Conservation (phyloP, 2,797 vertebrate species). For the Chrosomus eos region DNA sequence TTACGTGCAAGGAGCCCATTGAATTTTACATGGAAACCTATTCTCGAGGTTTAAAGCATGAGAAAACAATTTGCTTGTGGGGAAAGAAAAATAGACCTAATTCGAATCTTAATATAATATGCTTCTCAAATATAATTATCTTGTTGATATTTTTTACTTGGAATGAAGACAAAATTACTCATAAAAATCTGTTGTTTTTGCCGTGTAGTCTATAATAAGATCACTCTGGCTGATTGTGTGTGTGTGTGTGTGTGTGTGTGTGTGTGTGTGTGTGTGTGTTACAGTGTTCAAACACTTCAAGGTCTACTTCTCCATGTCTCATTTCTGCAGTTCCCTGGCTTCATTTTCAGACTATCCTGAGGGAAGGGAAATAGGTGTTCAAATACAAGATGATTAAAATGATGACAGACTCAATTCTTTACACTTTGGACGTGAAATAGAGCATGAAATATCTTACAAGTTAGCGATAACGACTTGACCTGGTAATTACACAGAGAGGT, state of each 20-base stretch:
- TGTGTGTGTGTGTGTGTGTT: neutral
- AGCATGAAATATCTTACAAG: slow-evolving; percentile 78
- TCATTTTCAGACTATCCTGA: slow-evolving; percentile 26
- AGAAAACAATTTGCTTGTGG: neutral
- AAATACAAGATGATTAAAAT: slow-evolving; percentile 42
- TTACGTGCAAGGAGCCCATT: too few relatives aligned
- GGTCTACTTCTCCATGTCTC: neutral
- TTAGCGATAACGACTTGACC: slow-evolving; percentile 73
- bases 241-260: neutral
- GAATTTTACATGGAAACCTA: too few relatives aligned
- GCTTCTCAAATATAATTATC: slow-evolving; percentile 1
- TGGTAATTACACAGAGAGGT: slow-evolving; percentile 63
- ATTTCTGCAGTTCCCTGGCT: neutral
- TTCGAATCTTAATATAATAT: neutral
- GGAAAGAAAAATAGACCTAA: neutral
- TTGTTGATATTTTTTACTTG: slow-evolving; percentile 8
- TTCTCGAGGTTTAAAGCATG: neutral
- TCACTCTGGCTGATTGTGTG: neutral
- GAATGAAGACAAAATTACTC: slow-evolving; percentile 2
- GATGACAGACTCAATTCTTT: slow-evolving; percentile 69
- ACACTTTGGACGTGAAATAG: slow-evolving; percentile 73
- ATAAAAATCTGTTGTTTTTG: neutral
- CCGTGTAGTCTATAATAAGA: slow-evolving; percentile 10
- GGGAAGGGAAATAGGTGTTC: slow-evolving; percentile 48
- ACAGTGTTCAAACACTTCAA: neutral